Base-by-base conservation (phyloP, 2,888 invertebrate species). In the Eristalis pertinax region DNA sequence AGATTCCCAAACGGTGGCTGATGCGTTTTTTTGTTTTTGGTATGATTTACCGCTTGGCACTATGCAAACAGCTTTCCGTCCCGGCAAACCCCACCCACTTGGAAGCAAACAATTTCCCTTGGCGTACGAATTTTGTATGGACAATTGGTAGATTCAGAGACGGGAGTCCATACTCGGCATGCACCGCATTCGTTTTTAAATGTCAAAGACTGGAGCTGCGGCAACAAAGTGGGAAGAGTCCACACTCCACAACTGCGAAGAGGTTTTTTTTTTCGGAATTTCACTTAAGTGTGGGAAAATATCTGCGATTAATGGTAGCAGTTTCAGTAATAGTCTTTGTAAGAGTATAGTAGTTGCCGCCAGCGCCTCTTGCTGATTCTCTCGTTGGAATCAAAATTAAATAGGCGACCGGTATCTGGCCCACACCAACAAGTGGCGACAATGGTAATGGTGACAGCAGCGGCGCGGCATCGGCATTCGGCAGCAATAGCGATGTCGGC, bases 241-340 rank as follows among this genome's bases (percentile, higher is more conserved):
- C 62, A 78, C 60, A 50, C 74, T 78, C 29, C 62, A 78, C 60
- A 43, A 26, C 19, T 22, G 70, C 32, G 68, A 19, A 41, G 50
- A 60, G 74, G 24, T n/a, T 76, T 80, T 68, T 74, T n/a, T 76
- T 80, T 68, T 70, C 43, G 87, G 75, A 84, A 87, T 87, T 87
- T 87, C 84, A 75, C 87, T 24, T 72, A 80, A 87, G 79, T 87
- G 87, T 87, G 87, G 87, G 87, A 87, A 86, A 76, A 87, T 84
- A 80, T 76, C 64, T 64, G 43, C 84, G 73, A 80, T 76, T 75
- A 79, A 83, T 87, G 70, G 72, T 79, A 72, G 78, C 81, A 76
- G 69, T 81, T 64, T 63, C 41, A 63, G 43, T 82, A 77, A 77
- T 65, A 63, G 72, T 60, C 65, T 24, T 76, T 19, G 74, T 43